Evolutionary conservation across 2,797 vertebrate genomes (phyloP), one percentile per base, ranked within the genome.

Genomic region (Jordanella pulchra): DNA sequence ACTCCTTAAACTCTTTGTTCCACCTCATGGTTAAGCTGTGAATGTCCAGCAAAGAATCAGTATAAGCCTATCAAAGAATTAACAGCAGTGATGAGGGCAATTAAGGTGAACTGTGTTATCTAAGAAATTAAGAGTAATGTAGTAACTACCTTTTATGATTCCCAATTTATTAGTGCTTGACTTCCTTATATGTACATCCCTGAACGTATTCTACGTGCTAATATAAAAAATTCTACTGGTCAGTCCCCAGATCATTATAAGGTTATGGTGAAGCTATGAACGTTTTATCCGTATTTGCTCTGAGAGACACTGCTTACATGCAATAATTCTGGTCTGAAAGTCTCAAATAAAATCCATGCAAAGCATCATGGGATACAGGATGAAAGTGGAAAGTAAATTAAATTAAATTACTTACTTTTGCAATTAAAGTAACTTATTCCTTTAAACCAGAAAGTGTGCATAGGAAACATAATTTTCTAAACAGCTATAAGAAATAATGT

Each of bases 361-460:
- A n/a, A 23, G 4, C 58, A 39, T 39, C 14, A n/a, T 39, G 32
- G 32, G 32, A 23, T 61, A 39, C 23, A 39, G 21, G 5, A 61
- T 61, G 18, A 39, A n/a, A 35, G 21, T 61, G 21, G 21, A 23
- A 61, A 61, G 58, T 21, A 61, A n/a, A 61, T 39, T 10, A 23
- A 35, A 61, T 18, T 60, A 35, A 60, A 23, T 39, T 10, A 13
- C 32, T 12, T 13, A 17, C 18, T 11, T 30, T 73, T 79, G 79
- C 80, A 78, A 89, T 87, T 84, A 84, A 70, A 30, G 75, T 61
- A 76, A 88, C 82, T 80, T 83, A 80, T 84, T 80, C 65, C 65
- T 78, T 56, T 73, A 82, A 63, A 63, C 53, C n/a, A 65, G 69
- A 73, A 44, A 54, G 60, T 48, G 17, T 64, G 45, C 21, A 60